Percentiles rank a stretch among this genome's conserved stretches.
phyloP scores from a whole-genome alignment of 2,888 invertebrate genomes.

The Sarcophaga caerulescens region DNA sequence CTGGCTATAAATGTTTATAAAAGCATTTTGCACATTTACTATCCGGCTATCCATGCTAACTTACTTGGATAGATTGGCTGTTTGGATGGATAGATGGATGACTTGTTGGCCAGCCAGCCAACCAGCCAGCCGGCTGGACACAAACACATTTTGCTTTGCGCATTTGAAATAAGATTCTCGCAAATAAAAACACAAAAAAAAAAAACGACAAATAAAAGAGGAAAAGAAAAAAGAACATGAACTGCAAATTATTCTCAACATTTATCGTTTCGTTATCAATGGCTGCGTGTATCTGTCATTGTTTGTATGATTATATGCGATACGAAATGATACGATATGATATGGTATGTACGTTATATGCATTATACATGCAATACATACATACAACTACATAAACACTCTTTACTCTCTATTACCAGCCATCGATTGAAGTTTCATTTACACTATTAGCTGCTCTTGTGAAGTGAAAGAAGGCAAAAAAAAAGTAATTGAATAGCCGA shows the following conservation, averaged over 20 bases:
- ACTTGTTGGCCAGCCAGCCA: slow-evolving; percentile 15
- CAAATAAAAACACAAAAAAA: slow-evolving; percentile 26
- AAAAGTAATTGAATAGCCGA: background rate
- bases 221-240: slow-evolving; percentile 26
- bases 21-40: slow-evolving; percentile 51
- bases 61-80: background rate
- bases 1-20: slow-evolving; percentile 54
- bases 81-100: slow-evolving; percentile 1
- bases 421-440: slow-evolving; percentile 63
- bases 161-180: slow-evolving; percentile 63
- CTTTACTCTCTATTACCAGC: slow-evolving; percentile 39
- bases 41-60: background rate
- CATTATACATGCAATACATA: background rate
- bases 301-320: slow-evolving; percentile 61
- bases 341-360: slow-evolving; percentile 12
- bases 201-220: background rate
- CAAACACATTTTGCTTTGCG: slow-evolving; percentile 57
- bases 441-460: slow-evolving; percentile 58
- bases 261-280: slow-evolving; percentile 68
- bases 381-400: slow-evolving; percentile 28
- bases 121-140: slow-evolving; percentile 31
- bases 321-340: slow-evolving; percentile 51
- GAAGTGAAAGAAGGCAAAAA: slow-evolving; percentile 8
- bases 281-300: slow-evolving; percentile 73
- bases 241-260: slow-evolving; percentile 63